Percentiles rank a stretch among this genome's conserved stretches.
Evolutionary conservation across 2,888 invertebrate species (phyloP).

Genomic region (Athripsodes cinereus): DNA sequence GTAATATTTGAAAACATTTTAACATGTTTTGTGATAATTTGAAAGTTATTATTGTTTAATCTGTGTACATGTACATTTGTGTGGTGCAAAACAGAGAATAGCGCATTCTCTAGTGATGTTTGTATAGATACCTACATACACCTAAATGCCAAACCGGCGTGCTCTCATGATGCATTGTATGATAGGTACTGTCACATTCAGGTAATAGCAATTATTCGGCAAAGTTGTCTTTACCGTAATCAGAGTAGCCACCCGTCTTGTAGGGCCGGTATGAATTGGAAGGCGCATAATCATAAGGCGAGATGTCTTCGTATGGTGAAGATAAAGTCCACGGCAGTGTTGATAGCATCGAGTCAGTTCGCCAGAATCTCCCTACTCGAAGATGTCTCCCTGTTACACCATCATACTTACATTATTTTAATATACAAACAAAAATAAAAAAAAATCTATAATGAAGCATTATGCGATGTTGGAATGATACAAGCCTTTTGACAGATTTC

Average conservation of each 20-base stretch:
- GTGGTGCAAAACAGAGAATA: too few species aligned
- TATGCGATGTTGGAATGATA: too few species aligned
- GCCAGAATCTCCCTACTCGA: conserved; percentile 18
- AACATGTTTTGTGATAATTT: too few species aligned
- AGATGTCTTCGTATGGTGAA: conserved; percentile 21
- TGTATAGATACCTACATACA: background rate
- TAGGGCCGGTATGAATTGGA: conserved; percentile 19
- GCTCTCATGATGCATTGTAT: conserved; percentile 5
- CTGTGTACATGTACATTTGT: too few species aligned
- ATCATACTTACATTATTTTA: background rate
- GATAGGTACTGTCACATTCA: background rate
- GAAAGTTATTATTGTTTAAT: too few species aligned
- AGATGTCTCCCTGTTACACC: conserved; percentile 10
- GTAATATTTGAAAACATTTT: too few species aligned
- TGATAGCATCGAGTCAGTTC: conserved; percentile 20
- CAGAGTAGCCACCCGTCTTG: conserved; percentile 18
- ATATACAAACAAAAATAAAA: background rate
- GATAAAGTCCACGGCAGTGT: conserved; percentile 19
- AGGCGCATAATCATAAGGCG: conserved; percentile 22
- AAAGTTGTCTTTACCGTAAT: conserved; percentile 12
- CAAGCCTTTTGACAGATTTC: too few species aligned
- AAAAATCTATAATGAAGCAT: background rate
- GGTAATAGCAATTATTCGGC: conserved; percentile 2
- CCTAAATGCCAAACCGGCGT: background rate
- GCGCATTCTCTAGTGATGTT: background rate